Percentiles rank a stretch among this genome's conserved stretches.
Conservation (phyloP, 2,113 vertebrate species). For the Anarrhichthys ocellatus region DNA sequence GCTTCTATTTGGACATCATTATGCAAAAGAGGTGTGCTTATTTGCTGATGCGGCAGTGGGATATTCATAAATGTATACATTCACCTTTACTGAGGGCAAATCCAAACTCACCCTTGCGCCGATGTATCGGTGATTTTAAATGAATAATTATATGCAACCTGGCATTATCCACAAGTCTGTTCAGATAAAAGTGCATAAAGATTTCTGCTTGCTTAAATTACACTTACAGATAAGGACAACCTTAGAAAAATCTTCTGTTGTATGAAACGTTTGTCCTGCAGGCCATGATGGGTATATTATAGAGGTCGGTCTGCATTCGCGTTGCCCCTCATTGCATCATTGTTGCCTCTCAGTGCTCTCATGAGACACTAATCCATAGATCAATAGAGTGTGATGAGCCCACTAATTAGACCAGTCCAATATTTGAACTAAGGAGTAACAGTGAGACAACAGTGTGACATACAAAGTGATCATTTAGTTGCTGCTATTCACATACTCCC, state of each 20-base stretch:
- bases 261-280: slow-evolving; percentile 21
- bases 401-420: slow-evolving; percentile 48
- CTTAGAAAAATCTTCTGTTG: neutral
- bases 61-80: slow-evolving; percentile 32
- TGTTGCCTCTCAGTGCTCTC: slow-evolving; percentile 44
- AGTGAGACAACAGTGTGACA: neutral
- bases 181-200: neutral
- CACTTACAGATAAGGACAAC: neutral
- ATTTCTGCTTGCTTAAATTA: slow-evolving; percentile 12
- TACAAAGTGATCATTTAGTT: neutral
- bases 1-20: slow-evolving; percentile 25
- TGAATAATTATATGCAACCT: slow-evolving; percentile 21
- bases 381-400: slow-evolving; percentile 58
- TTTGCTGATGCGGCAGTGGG: slow-evolving; percentile 11
- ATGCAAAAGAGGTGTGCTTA: slow-evolving; percentile 14
- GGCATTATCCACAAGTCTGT: slow-evolving; percentile 8
- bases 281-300: slow-evolving; percentile 3
- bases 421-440: slow-evolving; percentile 27
- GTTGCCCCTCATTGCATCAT: slow-evolving; percentile 68
- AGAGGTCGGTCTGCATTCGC: neutral
- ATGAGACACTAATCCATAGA: slow-evolving; percentile 66
- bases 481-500: neutral
- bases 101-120: slow-evolving; percentile 3
- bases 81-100: slow-evolving; percentile 37
- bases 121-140: slow-evolving; percentile 26